phyloP scores from a whole-genome alignment of 2,113 vertebrate genomes.

The Baryphthengus martii region DNA sequence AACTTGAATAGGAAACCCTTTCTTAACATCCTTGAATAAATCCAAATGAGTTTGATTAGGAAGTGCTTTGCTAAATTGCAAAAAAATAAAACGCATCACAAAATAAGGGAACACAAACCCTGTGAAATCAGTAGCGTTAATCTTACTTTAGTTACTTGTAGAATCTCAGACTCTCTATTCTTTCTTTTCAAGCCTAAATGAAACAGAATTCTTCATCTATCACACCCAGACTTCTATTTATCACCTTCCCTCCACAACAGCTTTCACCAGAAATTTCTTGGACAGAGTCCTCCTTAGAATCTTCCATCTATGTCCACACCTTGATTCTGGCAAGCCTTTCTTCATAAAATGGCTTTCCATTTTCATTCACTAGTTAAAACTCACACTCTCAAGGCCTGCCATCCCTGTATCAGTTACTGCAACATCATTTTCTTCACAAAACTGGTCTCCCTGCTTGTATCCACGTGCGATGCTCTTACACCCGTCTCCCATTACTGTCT shows the following conservation, averaged over 20 bases:
- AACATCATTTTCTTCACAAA: not conserved
- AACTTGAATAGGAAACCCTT: conserved; percentile 27
- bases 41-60: not conserved
- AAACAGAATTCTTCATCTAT: not conserved
- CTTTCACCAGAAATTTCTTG: not conserved
- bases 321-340: not conserved
- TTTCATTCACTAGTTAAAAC: not conserved
- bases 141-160: not conserved
- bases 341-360: not conserved
- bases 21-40: conserved; percentile 14
- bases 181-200: not conserved
- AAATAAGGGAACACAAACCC: not conserved
- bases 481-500: not conserved
- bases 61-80: not conserved
- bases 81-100: not conserved
- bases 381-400: not conserved
- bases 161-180: not conserved
- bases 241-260: not conserved
- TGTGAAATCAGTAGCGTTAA: not conserved
- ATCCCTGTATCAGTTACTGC: not conserved
- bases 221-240: not conserved
- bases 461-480: not conserved
- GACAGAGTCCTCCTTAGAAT: not conserved
- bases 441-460: not conserved
- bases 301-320: not conserved